These are phyloP conservation scores for Philhelius pedissequus DNA, from an alignment of 2,888 invertebrate genomes.

Conservation along the genomic window DNA sequence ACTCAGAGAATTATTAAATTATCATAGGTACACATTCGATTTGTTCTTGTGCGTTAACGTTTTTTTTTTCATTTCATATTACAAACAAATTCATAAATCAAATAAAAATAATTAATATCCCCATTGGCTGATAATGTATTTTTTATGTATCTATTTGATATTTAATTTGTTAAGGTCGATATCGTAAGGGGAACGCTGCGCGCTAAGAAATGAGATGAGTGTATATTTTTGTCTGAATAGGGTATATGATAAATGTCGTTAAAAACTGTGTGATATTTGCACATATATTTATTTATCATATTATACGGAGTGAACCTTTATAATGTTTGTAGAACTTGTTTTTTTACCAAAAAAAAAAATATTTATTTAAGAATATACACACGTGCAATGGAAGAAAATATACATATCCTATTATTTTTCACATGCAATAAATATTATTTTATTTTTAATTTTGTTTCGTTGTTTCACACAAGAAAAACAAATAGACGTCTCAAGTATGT, in stretches of 20 bases:
- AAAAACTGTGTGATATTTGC: too few relatives aligned
- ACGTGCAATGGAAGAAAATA: too few relatives aligned
- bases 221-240: constrained; percentile 15
- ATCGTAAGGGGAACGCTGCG: constrained; percentile 25
- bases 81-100: constrained; percentile 17
- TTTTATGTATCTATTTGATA: not conserved
- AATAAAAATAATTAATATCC: constrained; percentile 13
- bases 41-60: constrained; percentile 39
- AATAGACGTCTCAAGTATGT: too few relatives aligned
- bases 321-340: not conserved
- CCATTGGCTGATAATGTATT: not conserved
- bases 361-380: not conserved
- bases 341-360: not conserved
- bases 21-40: not conserved
- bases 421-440: too few relatives aligned
- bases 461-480: too few relatives aligned
- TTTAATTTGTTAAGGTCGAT: constrained; percentile 31
- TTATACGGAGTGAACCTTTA: too few relatives aligned
- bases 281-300: not conserved
- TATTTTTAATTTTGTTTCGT: too few relatives aligned
- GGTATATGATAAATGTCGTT: constrained; percentile 2
- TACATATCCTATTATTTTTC: too few relatives aligned
- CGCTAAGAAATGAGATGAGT: constrained; percentile 7
- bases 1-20: not conserved
- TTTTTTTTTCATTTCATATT: not conserved